Evolutionary conservation across 2,888 invertebrate species (phyloP), one percentile per base, ranked within the genome.

Genomic region (Augochlorella aurata): DNA sequence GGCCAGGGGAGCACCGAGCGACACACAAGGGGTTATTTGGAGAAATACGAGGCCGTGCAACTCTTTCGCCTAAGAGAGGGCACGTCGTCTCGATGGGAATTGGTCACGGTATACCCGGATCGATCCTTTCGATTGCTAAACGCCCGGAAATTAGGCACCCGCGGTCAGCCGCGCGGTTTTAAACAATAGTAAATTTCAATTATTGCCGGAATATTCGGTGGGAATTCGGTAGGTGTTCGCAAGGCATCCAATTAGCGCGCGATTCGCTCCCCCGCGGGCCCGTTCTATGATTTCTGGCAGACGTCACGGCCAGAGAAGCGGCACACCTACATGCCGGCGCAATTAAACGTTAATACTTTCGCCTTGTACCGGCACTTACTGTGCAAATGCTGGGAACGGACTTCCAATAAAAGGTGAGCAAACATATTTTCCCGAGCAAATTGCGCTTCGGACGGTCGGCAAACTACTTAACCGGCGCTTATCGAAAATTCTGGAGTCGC

Each of bases 61-160:
- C 89, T 89, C 90, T 89, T 90, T 85, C 86, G 76, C 82, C 76
- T 12, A n/a, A 44, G 44, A 65, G 85, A 85, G 78, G 84, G 81
- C 78, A 52, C 71, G 50, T 66, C 66, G 67, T 74, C 83, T 80
- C 82, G 80, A 90, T 86, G 88, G 85, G 86, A 77, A 90, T 91
- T 90, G 90, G 90, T 88, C 90, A 90, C 85, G 88, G 85, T 85
- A 87, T 82, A 7, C 74, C 77, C 74, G 84, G 89, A 89, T 91
- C 91, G 89, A 91, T 91, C n/a, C 89, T 87, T 89, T 89, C 89
- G 84, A 87, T 89, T 87, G 50, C 38, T 52, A 38, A 82, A 70
- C 47, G 67, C 14, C 18, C 21, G 12, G 29, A 50, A 72, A 45
- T 67, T 29, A 16, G n/a, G 24, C 44, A 47, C 47, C 52, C 38